These are phyloP conservation scores for Semaprochilodus insignis DNA, from an alignment of 2,797 vertebrate genomes.

Conservation along the genomic window DNA sequence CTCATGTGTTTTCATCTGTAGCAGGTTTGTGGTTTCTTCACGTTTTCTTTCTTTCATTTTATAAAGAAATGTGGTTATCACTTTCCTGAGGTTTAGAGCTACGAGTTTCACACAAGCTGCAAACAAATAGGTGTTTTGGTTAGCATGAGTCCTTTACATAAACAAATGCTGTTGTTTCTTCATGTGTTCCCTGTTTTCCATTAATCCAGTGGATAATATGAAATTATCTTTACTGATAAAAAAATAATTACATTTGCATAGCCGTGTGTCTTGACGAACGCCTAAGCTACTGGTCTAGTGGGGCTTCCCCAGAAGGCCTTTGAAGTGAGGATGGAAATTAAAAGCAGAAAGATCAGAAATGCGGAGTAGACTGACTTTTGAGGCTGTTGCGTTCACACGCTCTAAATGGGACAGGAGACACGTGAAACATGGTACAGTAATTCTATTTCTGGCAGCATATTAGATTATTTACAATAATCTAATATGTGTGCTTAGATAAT, in stretches of 20 bases:
- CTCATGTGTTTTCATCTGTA: not conserved
- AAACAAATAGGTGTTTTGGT: not conserved
- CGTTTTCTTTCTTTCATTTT: not conserved
- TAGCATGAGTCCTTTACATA: not conserved
- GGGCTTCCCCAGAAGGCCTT: slow-evolving; percentile 64
- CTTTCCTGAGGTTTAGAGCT: slow-evolving; percentile 36
- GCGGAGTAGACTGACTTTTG: slow-evolving; percentile 1
- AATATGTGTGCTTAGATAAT: not conserved
- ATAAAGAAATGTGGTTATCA: slow-evolving; percentile 30
- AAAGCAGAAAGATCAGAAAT: slow-evolving; percentile 51
- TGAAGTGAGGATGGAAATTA: slow-evolving; percentile 64
- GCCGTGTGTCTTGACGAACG: not conserved
- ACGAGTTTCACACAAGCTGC: slow-evolving; percentile 37
- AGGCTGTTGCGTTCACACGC: slow-evolving; percentile 18
- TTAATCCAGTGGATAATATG: not conserved
- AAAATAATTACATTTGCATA: too few species aligned
- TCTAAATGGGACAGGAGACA: slow-evolving; percentile 28
- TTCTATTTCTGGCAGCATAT: not conserved
- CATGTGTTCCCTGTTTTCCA: not conserved
- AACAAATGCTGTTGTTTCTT: not conserved
- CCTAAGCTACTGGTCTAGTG: not conserved
- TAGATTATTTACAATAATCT: not conserved
- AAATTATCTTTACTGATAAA: not conserved
- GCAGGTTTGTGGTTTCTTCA: not conserved
- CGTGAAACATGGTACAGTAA: slow-evolving; percentile 35